Evolutionary conservation across 2,113 vertebrate genomes (phyloP), one percentile per base, ranked within the genome.

Genomic region (Periophthalmus modestus): DNA sequence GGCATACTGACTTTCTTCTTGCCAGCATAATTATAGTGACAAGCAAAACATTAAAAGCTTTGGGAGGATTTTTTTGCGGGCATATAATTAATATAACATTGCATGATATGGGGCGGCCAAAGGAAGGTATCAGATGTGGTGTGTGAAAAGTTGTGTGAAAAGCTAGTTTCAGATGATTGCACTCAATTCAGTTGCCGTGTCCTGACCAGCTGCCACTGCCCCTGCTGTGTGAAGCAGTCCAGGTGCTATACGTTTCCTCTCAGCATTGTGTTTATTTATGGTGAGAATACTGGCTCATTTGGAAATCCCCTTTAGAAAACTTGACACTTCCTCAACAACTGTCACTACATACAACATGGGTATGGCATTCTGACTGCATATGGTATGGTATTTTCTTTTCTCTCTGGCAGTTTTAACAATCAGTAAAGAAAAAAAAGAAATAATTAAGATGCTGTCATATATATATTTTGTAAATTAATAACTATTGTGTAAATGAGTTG

Each of bases 151-250:
- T 36, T 33, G 70, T 74, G 69, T 58, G 43, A 68, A 84, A 7
- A 47, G 80, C 55, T 71, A 69, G 48, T 86, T 88, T 78, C 71
- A 79, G 69, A 66, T 84, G 73, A 87, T 61, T 54, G 50, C 71
- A 76, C 79, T 55, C 63, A 21, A 75, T 77, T 75, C 24, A 10
- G 69, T 19, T 36, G 80, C 85, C 85, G 80, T 86, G 86, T 83
- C 78, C 82, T 48, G 70, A 87, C 61, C 81, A 83, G 78, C 83
- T 88, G 82, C 78, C 72, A 76, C 73, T 81, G 81, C 80, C 75
- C 77, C 66, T 58, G 73, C 10, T 59, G 14, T 73, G 68, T 47
- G n/a, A 72, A 81, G 70, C 59, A 21, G 78, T 73, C 71, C 75
- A 72, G 73, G 66, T 59, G 61, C 52, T 7, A 5, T 18, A 39